phyloP scores from a whole-genome alignment of 2,113 vertebrate genomes.

The Callocephalon fimbriatum region DNA sequence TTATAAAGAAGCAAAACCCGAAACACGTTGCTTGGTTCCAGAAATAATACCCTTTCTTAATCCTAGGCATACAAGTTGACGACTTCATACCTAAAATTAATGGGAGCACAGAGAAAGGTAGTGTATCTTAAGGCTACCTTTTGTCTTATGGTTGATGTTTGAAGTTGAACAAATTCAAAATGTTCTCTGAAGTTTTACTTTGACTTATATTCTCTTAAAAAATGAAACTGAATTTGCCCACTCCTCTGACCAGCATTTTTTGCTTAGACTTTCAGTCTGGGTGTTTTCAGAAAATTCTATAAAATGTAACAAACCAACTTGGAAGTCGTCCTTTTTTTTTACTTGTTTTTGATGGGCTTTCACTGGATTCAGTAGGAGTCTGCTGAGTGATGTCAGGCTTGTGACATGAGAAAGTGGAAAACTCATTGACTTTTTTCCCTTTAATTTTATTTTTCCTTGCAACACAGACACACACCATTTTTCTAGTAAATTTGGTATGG shows the following conservation, averaged over 20 bases:
- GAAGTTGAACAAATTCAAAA: constrained; percentile 14
- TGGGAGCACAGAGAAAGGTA: constrained; percentile 87
- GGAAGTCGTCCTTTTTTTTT: background rate
- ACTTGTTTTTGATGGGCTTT: background rate
- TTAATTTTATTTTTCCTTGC: background rate
- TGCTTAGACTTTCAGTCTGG: background rate
- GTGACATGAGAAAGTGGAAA: background rate
- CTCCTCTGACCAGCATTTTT: background rate
- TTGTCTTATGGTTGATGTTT: constrained; percentile 15
- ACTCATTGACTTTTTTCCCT: background rate
- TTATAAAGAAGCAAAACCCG: background rate
- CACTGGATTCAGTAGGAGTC: background rate
- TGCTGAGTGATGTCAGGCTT: background rate
- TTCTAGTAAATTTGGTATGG: background rate
- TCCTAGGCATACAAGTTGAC: constrained; percentile 87
- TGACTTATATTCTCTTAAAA: background rate
- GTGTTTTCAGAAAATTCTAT: background rate
- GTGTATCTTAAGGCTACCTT: constrained; percentile 73
- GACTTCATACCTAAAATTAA: constrained; percentile 90
- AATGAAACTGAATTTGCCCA: background rate
- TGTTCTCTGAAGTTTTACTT: background rate
- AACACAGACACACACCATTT: background rate
- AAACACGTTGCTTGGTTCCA: constrained; percentile 52
- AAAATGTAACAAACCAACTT: background rate
- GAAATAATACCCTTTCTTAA: constrained; percentile 82